A percentile compares a stretch with the other conserved stretches of the same genome.
Evolutionary conservation across 1,140 invertebrate genomes (phyloP).

Genomic region (Tetramorium parvispinum): DNA sequence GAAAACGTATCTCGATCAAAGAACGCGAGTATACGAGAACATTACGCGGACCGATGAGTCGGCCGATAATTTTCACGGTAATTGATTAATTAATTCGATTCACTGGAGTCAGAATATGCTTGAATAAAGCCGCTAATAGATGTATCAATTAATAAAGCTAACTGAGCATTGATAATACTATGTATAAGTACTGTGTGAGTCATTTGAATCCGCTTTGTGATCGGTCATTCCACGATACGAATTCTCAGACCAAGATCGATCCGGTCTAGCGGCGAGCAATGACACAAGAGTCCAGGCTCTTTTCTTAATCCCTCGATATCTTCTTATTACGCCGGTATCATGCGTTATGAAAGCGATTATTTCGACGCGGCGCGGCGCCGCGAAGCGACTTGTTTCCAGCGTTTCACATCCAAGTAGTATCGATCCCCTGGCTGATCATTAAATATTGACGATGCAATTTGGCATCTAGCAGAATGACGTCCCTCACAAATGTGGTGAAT

Average conservation of each 20-base stretch:
- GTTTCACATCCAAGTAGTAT: slow-evolving; percentile 50
- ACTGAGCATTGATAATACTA: slow-evolving; percentile 33
- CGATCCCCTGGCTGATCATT: slow-evolving; percentile 48
- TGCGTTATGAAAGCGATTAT: slow-evolving; percentile 42
- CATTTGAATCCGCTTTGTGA: neutral
- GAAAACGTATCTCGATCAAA: slow-evolving; percentile 49
- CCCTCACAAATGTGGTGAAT: slow-evolving; percentile 5
- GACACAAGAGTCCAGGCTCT: slow-evolving; percentile 21
- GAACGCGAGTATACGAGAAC: slow-evolving; percentile 34
- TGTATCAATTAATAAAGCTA: slow-evolving; percentile 58
- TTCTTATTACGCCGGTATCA: slow-evolving; percentile 1
- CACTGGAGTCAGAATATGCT: slow-evolving; percentile 50
- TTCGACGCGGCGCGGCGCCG: slow-evolving; percentile 29
- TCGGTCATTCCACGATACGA: neutral
- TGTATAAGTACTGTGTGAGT: neutral
- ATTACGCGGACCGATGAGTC: slow-evolving; percentile 50
- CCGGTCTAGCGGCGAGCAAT: neutral
- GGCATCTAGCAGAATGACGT: slow-evolving; percentile 51
- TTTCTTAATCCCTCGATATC: neutral
- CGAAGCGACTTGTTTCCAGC: slow-evolving; percentile 47
- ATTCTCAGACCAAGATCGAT: neutral
- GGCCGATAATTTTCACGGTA: slow-evolving; percentile 55
- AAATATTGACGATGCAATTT: slow-evolving; percentile 66
- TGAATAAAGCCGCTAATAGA: slow-evolving; percentile 59
- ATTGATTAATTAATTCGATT: slow-evolving; percentile 61